Percentiles rank a stretch among this genome's conserved stretches.
These are phyloP conservation scores for Enteromius viviparus DNA, from an alignment of 2,797 vertebrate genomes.

Conservation along the genomic window DNA sequence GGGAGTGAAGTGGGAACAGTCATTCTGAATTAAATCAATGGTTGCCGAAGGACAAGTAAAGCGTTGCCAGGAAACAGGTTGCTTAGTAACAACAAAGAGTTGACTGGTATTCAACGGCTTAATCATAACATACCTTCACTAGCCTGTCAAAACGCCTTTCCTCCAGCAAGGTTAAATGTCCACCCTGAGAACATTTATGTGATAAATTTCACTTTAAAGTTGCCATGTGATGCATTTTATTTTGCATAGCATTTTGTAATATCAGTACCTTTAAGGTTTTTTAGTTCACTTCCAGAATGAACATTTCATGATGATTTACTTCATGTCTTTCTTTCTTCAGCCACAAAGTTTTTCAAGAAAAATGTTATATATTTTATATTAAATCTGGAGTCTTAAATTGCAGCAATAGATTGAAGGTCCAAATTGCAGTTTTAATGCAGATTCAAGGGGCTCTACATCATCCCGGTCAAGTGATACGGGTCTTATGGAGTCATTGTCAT, in stretches of 20 bases:
- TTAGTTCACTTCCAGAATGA: neutral
- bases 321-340: neutral
- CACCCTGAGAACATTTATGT: constrained; percentile 18
- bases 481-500: neutral
- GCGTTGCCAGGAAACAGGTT: constrained; percentile 49
- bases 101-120: constrained; percentile 40
- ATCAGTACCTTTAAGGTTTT: neutral
- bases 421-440: neutral
- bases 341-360: neutral
- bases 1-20: constrained; percentile 30
- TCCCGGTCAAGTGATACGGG: neutral
- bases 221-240: neutral
- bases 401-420: neutral
- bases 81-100: constrained; percentile 52
- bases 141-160: constrained; percentile 23
- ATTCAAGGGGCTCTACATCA: neutral
- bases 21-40: constrained; percentile 45
- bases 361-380: neutral
- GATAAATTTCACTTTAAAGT: constrained; percentile 1
- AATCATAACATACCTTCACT: constrained; percentile 42
- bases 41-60: constrained; percentile 46
- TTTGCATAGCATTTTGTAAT: neutral
- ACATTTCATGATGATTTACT: neutral
- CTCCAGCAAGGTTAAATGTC: constrained; percentile 33
- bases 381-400: neutral